Base-by-base conservation (phyloP, 2,888 invertebrate genomes). In the Tuberolachnus salignus region DNA sequence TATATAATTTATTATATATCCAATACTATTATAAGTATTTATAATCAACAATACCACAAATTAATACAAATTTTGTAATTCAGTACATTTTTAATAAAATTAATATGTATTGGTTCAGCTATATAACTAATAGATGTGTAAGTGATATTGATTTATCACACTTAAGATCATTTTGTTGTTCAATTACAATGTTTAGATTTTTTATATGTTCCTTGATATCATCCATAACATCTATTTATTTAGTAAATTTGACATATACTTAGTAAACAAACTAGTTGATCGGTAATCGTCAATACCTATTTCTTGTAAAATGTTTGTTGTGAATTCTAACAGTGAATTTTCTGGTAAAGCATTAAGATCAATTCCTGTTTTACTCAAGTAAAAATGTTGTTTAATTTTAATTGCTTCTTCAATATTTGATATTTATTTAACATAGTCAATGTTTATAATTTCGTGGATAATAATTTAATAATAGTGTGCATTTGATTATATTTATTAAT, bases 151-250 rank as follows among this genome's bases (percentile, higher is more conserved):
- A 59, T 69, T 26, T 69, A 51, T 78, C 61, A 61, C 42, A 69
- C 51, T 69, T 78, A 6, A 69, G 34, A 42, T 78, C 78, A 51
- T 78, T 69, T 42, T 78, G 78, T 59, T 42, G 57, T 21, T 78
- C 78, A 42, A 69, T 78, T n/a, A 44, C 23, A 42, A 21, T 42
- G 59, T 59, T 78, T 49, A 78, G 26, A 51, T 78, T 59, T 19
- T 78, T 69, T 59, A 78, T 69, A 42, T 42, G 34, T 61, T 78
- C 69, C 59, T 78, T 59, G 21, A 78, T 49, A 11, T 59, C 51
- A 69, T 78, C 59, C 16, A 69, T 51, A 21, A 51, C 16, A 0
- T 67, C 14, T 42, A 59, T 78, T 78, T 78, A 21, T 21, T 49
- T 51, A 1, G 14, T 59, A 51, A 21, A 51, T 21, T 51, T n/a